These are phyloP conservation scores for Aricia agestis DNA, from an alignment of 1,140 invertebrate species.

Conservation along the genomic window DNA sequence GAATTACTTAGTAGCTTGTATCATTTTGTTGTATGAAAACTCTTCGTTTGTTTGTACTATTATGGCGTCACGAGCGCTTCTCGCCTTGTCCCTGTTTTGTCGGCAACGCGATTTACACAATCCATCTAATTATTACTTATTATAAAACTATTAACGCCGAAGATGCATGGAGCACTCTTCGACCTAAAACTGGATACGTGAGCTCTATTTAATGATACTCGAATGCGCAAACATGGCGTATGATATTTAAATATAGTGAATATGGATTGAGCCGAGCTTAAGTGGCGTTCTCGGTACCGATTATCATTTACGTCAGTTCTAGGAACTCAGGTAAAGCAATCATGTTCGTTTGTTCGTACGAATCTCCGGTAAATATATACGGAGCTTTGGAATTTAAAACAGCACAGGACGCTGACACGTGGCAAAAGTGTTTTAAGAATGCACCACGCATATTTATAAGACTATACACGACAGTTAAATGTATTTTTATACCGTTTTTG, in stretches of 20 bases:
- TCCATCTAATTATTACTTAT: slow-evolving; percentile 32
- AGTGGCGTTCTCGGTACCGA: slow-evolving; percentile 26
- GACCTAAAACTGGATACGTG: not conserved
- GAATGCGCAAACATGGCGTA: not conserved
- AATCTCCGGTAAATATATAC: slow-evolving; percentile 22
- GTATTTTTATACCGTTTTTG: not conserved
- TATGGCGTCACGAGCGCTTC: slow-evolving; percentile 23
- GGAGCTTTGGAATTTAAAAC: slow-evolving; percentile 12
- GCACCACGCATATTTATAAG: not conserved
- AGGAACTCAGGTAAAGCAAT: slow-evolving; percentile 25
- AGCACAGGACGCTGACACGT: not conserved
- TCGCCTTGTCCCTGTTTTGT: slow-evolving; percentile 39
- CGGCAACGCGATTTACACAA: slow-evolving; percentile 36
- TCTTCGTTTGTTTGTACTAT: slow-evolving; percentile 5
- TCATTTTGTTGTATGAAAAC: too few species aligned
- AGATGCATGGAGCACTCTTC: not conserved
- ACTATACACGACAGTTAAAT: not conserved
- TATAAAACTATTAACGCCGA: slow-evolving; percentile 22
- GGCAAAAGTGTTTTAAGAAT: not conserved
- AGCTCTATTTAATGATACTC: slow-evolving; percentile 1
- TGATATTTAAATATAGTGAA: slow-evolving; percentile 10
- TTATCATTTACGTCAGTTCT: slow-evolving; percentile 29
- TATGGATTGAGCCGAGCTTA: slow-evolving; percentile 8
- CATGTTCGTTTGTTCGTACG: slow-evolving; percentile 9
- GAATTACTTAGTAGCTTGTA: not conserved